These are phyloP conservation scores for Colinus virginianus DNA, from an alignment of 2,113 vertebrate genomes.

Conservation along the genomic window DNA sequence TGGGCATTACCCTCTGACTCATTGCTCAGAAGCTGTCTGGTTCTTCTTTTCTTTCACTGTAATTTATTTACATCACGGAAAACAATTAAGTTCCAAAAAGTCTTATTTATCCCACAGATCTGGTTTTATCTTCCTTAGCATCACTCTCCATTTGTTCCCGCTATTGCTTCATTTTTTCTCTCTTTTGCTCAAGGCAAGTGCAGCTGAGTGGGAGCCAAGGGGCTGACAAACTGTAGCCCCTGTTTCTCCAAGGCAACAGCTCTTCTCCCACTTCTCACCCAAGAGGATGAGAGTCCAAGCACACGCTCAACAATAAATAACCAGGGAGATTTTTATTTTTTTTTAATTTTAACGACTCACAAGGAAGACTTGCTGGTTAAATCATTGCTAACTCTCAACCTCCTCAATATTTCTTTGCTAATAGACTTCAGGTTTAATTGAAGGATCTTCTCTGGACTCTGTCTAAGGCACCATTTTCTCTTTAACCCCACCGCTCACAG, in stretches of 20 bases:
- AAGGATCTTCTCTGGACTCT: constrained; percentile 82
- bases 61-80: constrained; percentile 52
- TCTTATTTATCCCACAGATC: constrained; percentile 57
- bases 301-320: constrained; percentile 64
- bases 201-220: neutral
- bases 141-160: constrained; percentile 48
- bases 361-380: constrained; percentile 74
- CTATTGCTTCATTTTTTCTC: constrained; percentile 31
- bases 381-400: constrained; percentile 81
- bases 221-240: neutral
- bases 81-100: constrained; percentile 52
- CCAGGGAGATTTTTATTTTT: neutral
- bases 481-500: constrained; percentile 78
- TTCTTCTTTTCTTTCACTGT: constrained; percentile 3
- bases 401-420: constrained; percentile 83
- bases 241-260: neutral
- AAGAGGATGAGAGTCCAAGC: neutral
- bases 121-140: constrained; percentile 49
- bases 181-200: neutral
- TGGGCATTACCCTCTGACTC: neutral
- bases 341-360: constrained; percentile 64
- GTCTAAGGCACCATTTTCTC: constrained; percentile 79
- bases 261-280: constrained; percentile 1
- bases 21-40: neutral
- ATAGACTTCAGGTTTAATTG: constrained; percentile 84